Percentiles rank a stretch among this genome's conserved stretches.
Evolutionary conservation across 2,888 invertebrate genomes (phyloP).

Genomic region (Protonemura montana): DNA sequence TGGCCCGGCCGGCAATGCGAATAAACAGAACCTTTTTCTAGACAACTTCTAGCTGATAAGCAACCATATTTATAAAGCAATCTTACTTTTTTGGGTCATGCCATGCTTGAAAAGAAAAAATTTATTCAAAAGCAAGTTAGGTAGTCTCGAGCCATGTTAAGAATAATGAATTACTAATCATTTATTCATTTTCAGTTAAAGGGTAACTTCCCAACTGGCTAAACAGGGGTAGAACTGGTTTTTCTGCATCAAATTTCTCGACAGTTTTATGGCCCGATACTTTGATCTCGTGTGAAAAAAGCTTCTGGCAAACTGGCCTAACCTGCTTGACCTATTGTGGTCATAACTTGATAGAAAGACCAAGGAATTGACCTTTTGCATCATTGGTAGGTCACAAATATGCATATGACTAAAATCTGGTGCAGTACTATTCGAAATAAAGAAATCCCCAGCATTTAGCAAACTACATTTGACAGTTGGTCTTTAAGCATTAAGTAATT

Average conservation of each 20-base stretch:
- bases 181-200: not conserved
- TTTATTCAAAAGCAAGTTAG: not conserved
- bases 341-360: not conserved
- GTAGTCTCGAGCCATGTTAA: not conserved
- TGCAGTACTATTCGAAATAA: not conserved
- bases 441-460: conserved; percentile 15
- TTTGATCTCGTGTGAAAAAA: not conserved
- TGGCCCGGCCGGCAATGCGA: not conserved
- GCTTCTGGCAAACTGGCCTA: not conserved
- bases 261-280: not conserved
- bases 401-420: not conserved
- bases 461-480: conserved; percentile 14
- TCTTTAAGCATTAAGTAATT: not conserved
- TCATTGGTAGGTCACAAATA: not conserved
- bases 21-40: not conserved
- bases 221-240: not conserved
- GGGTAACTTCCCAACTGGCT: not conserved
- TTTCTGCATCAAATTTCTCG: not conserved
- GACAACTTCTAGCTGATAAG: not conserved
- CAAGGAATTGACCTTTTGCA: not conserved
- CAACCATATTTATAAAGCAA: not conserved
- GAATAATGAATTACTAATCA: not conserved
- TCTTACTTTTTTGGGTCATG: not conserved
- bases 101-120: not conserved
- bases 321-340: not conserved